Conservation (phyloP, 2,888 invertebrate genomes). For the Zygothrica quintamaculata region DNA sequence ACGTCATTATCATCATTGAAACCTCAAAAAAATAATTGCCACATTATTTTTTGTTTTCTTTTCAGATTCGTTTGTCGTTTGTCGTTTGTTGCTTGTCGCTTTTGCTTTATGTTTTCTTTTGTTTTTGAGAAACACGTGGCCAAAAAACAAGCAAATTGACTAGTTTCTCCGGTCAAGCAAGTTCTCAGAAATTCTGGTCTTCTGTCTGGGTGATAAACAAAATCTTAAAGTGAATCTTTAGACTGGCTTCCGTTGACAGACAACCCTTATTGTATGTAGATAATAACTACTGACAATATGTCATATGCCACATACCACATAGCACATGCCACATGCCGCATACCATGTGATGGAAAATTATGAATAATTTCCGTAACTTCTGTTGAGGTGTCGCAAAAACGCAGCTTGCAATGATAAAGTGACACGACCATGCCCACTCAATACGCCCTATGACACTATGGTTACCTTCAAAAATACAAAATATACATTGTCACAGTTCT, state of each 20-base stretch:
- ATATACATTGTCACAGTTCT: no score
- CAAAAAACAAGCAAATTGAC: not conserved
- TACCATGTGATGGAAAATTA: slow-evolving; percentile 72
- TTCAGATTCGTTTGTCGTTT: slow-evolving; percentile 4
- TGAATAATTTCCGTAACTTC: slow-evolving; percentile 80
- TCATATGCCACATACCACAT: slow-evolving; percentile 37
- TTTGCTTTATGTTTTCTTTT: not conserved
- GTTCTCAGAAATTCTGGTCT: slow-evolving; percentile 26
- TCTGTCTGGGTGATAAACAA: no score
- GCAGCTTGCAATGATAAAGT: slow-evolving; percentile 74
- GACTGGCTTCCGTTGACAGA: slow-evolving; percentile 63
- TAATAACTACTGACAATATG: slow-evolving; percentile 54
- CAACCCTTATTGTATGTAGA: slow-evolving; percentile 66
- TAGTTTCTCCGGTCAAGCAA: slow-evolving; percentile 37
- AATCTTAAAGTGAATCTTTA: no score
- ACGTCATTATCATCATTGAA: slow-evolving; percentile 71
- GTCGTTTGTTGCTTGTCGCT: slow-evolving; percentile 15
- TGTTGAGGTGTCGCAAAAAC: slow-evolving; percentile 50
- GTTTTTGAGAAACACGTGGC: slow-evolving; percentile 28
- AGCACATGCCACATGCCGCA: slow-evolving; percentile 23
- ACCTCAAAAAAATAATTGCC: slow-evolving; percentile 42
- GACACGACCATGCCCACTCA: slow-evolving; percentile 56
- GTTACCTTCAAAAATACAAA: no score
- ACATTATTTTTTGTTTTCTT: not conserved
- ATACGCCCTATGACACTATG: slow-evolving; percentile 16